phyloP scores from a whole-genome alignment of 2,113 vertebrate genomes.

The Panthera uncia region DNA sequence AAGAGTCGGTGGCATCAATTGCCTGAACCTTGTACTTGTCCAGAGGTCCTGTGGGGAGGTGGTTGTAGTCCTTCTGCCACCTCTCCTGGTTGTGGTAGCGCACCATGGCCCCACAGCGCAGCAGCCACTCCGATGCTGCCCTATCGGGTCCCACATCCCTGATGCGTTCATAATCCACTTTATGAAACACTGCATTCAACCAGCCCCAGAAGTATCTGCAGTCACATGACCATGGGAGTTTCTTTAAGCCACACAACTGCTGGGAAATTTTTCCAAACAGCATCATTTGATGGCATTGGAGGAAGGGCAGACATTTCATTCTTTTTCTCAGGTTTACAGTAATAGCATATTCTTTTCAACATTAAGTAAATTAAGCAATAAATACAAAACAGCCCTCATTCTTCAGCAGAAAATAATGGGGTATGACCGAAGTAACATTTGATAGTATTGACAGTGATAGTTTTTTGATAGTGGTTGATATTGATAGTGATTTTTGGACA shows the following conservation, averaged over 20 bases:
- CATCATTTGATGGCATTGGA: constrained; percentile 76
- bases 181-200: constrained; percentile 98
- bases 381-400: constrained; percentile 11
- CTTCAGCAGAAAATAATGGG: not conserved
- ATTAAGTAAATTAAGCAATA: not conserved
- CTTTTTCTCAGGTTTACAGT: not conserved
- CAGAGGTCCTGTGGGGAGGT: constrained; percentile 90
- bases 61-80: constrained; percentile 96
- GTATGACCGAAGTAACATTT: not conserved
- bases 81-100: constrained; percentile 90
- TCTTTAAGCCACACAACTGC: constrained; percentile 54
- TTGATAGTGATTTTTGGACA: not conserved
- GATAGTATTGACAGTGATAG: not conserved
- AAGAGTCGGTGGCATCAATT: constrained; percentile 94
- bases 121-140: constrained; percentile 96
- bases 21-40: constrained; percentile 92
- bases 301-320: too few species aligned
- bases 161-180: constrained; percentile 95
- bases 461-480: not conserved
- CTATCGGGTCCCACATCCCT: constrained; percentile 91
- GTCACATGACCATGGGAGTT: constrained; percentile 47
- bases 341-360: not conserved
- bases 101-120: constrained; percentile 94
- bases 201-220: constrained; percentile 94
- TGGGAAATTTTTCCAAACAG: constrained; percentile 77